phyloP scores from a whole-genome alignment of 2,888 invertebrate genomes.

The Euspilapteryx auroguttella region DNA sequence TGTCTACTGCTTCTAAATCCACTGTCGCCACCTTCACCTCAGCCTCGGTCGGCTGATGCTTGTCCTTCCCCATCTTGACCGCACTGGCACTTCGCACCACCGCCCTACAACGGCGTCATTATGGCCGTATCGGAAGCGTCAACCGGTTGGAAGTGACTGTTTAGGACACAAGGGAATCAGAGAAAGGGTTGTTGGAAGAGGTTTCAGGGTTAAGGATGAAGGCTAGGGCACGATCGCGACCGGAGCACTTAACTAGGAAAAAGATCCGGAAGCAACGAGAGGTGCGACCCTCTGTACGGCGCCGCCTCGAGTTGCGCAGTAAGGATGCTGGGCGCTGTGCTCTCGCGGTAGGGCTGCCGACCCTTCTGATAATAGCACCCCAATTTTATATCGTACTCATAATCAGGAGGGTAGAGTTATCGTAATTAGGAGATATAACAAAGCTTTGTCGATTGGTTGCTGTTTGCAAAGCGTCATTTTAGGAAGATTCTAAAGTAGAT shows the following conservation, averaged over 20 bases:
- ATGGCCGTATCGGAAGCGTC: too few relatives aligned
- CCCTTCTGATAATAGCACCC: conserved; percentile 30
- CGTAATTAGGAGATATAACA: too few relatives aligned
- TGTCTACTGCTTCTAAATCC: conserved; percentile 83
- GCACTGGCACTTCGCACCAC: conserved; percentile 15
- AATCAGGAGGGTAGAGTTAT: too few relatives aligned
- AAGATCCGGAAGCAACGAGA: conserved; percentile 40
- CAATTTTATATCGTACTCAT: too few relatives aligned
- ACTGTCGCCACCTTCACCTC: conserved; percentile 90
- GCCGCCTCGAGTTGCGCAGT: conserved; percentile 48
- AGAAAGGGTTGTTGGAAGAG: neutral
- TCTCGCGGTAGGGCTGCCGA: conserved; percentile 39
- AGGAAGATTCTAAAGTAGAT: too few relatives aligned
- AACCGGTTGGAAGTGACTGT: too few relatives aligned
- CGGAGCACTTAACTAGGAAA: conserved; percentile 23
- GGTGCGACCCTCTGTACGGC: conserved; percentile 30
- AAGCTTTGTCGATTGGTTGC: too few relatives aligned
- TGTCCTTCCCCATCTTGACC: conserved; percentile 47
- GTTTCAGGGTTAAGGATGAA: conserved; percentile 20
- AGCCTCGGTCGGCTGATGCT: conserved; percentile 59
- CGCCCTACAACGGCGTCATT: neutral
- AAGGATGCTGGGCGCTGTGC: conserved; percentile 42
- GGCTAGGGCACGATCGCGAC: conserved; percentile 22
- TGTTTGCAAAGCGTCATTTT: too few relatives aligned
- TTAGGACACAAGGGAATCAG: neutral